These are phyloP conservation scores for Trichechus manatus DNA, from an alignment of 2,113 vertebrate species.

Conservation along the genomic window DNA sequence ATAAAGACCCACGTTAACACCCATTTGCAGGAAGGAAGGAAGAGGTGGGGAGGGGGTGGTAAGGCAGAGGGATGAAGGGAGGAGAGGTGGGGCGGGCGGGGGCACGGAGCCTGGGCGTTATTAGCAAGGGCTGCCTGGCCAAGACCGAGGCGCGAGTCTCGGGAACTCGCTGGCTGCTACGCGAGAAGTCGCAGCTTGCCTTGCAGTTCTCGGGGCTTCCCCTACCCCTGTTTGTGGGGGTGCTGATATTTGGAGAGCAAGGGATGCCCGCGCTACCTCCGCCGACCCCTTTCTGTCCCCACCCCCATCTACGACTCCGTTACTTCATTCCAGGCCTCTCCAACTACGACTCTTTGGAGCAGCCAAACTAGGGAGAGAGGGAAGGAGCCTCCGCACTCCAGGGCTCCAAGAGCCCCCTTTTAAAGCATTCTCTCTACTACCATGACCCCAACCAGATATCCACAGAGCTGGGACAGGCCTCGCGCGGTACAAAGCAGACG, in stretches of 20 bases:
- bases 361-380: constrained; percentile 81
- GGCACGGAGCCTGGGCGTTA: constrained; percentile 14
- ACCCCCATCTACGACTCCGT: constrained; percentile 52
- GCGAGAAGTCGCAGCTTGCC: constrained; percentile 16
- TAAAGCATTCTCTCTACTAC: constrained; percentile 59
- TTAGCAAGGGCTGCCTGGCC: constrained; percentile 40
- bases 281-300: neutral
- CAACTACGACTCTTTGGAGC: constrained; percentile 76
- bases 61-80: constrained; percentile 79
- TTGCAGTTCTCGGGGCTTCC: constrained; percentile 26
- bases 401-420: constrained; percentile 74
- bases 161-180: neutral
- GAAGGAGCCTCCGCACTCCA: constrained; percentile 63
- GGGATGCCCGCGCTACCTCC: neutral
- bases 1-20: constrained; percentile 91
- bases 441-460: neutral
- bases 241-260: neutral
- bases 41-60: constrained; percentile 18
- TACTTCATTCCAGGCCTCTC: constrained; percentile 83
- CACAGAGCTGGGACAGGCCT: neutral
- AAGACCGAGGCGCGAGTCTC: neutral
- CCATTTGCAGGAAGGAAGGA: constrained; percentile 87
- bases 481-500: neutral
- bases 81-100: constrained; percentile 56
- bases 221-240: neutral